Percentiles rank a stretch among this genome's conserved stretches.
These are phyloP conservation scores for Torymus aiolomorphi DNA, from an alignment of 2,888 invertebrate species.

Conservation along the genomic window DNA sequence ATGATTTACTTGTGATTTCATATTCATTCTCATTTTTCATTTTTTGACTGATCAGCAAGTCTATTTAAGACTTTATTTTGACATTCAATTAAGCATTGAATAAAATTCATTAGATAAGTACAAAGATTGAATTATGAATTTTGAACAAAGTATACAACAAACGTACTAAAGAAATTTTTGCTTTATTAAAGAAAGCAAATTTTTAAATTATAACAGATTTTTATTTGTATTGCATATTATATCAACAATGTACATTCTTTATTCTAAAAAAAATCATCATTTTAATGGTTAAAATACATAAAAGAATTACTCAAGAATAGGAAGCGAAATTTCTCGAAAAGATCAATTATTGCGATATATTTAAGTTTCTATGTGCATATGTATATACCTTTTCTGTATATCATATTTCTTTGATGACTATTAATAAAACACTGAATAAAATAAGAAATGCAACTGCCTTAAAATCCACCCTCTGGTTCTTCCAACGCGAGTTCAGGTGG, in stretches of 20 bases:
- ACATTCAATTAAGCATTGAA: constrained; percentile 40
- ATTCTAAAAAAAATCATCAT: too few relatives aligned
- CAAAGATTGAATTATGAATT: constrained; percentile 40
- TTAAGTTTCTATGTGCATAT: constrained; percentile 59
- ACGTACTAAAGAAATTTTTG: background rate
- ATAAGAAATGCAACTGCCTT: constrained; percentile 13
- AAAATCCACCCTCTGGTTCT: constrained; percentile 53
- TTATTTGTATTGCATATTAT: too few relatives aligned
- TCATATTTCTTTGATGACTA: constrained; percentile 49
- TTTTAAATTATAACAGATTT: too few relatives aligned
- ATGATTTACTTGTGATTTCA: constrained; percentile 76
- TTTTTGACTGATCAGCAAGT: constrained; percentile 43
- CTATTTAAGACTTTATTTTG: constrained; percentile 37
- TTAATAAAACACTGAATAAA: constrained; percentile 50
- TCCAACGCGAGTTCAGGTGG: constrained; percentile 59
- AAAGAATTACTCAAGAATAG: constrained; percentile 33
- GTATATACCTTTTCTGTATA: constrained; percentile 59
- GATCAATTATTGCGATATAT: constrained; percentile 50
- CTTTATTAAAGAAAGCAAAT: too few relatives aligned
- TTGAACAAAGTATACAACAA: constrained; percentile 31
- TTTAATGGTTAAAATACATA: too few relatives aligned
- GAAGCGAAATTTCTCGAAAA: constrained; percentile 28
- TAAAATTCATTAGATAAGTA: constrained; percentile 36
- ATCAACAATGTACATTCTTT: too few relatives aligned
- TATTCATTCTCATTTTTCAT: too few relatives aligned